These are phyloP conservation scores for Rhagologus leucostigma DNA, from an alignment of 2,113 vertebrate genomes.

Conservation along the genomic window DNA sequence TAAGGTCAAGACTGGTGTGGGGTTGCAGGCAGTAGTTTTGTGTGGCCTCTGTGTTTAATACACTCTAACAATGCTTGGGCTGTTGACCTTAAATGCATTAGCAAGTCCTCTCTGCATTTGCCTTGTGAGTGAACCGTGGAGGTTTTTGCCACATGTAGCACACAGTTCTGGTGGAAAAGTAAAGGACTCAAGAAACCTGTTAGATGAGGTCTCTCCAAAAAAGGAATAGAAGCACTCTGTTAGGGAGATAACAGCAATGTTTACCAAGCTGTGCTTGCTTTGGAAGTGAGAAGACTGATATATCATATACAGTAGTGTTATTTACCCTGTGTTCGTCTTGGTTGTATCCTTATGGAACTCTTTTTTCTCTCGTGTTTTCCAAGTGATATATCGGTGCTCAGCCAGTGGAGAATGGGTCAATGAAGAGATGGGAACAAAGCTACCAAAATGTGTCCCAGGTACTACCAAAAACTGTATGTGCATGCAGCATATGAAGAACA, in stretches of 20 bases:
- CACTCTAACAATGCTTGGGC: neutral
- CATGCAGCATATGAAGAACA: neutral
- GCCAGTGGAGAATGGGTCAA: constrained; percentile 71
- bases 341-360: neutral
- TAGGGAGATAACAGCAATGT: neutral
- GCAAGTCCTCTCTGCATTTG: neutral
- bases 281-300: neutral
- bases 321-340: neutral
- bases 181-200: neutral
- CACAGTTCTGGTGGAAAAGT: neutral
- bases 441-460: constrained; percentile 76
- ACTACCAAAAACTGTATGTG: neutral
- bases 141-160: neutral
- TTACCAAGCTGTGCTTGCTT: neutral
- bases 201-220: neutral
- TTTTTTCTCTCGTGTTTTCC: neutral
- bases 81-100: neutral
- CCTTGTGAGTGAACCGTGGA: neutral
- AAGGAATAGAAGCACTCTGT: neutral
- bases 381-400: constrained; percentile 68
- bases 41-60: neutral
- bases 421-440: constrained; percentile 37
- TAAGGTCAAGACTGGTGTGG: neutral
- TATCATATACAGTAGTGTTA: neutral
- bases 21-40: neutral